Evolutionary conservation across 2,888 invertebrate species (phyloP), one percentile per base, ranked within the genome.

Genomic region (Pterobdella sp.): DNA sequence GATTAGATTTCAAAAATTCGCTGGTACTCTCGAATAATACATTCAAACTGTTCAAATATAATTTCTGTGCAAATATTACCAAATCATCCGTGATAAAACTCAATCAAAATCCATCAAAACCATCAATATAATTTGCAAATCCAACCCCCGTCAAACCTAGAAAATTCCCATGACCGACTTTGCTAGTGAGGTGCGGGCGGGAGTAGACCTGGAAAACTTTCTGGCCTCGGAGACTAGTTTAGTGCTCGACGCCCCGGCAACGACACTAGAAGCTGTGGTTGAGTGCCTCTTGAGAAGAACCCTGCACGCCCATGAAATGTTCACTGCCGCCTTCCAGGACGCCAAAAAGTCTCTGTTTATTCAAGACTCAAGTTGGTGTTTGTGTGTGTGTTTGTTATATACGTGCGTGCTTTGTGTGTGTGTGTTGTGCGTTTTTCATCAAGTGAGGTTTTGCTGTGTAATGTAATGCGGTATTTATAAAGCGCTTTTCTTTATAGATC

Each of bases 81-180:
- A 14, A n/a, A 7, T 31, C 10, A 63, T 7, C 26, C 31, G 7
- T 31, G 7, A 7, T 63, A 14, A 10, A 10, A 63, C 7, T n/a
- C 63, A 63, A n/a, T 14, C 7, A n/a, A 14, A 49, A n/a, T 14
- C 14, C 64, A 10, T 29, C 64, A 64, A n/a, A 64, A 26, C 29
- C 64, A 26, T n/a, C 64, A 14, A 18, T 64, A 10, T 64, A 64
- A 64, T 67, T n/a, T 34, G n/a, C 22, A 7, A 63, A 7, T 14
- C 63, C n/a, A 22, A 63, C 7, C 67, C 67, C 4, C 35, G 10
- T n/a, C 66, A 65, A 32, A 65, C 56, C 18, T 78, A 86, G 85
- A 85, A 85, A 80, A 84, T 87, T 73, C 86, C 87, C 49, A 85
- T 87, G 85, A 87, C 87, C 79, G 87, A 88, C 79, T 88, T 87